These are phyloP conservation scores for Lycodopsis pacificus DNA, from an alignment of 2,797 vertebrate species.

Conservation along the genomic window DNA sequence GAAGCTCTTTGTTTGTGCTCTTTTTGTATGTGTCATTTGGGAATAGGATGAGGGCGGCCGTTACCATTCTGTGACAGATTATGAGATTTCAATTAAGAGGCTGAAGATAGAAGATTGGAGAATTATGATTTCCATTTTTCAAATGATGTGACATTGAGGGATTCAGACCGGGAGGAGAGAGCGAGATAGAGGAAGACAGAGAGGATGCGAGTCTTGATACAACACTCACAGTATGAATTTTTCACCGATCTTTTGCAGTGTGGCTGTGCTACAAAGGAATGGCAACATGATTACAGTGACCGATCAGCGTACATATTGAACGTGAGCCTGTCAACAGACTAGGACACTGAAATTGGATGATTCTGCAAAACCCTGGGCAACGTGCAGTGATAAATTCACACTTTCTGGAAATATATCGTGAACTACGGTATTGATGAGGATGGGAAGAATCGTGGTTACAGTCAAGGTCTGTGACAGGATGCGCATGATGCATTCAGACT, in stretches of 20 bases:
- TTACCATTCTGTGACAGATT: conserved; percentile 70
- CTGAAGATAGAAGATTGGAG: conserved; percentile 72
- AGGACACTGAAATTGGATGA: not conserved
- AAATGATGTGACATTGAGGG: conserved; percentile 44
- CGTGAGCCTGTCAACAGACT: not conserved
- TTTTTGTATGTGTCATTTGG: conserved; percentile 64
- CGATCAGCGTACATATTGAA: too few relatives aligned
- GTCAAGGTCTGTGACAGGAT: not conserved
- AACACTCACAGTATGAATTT: not conserved
- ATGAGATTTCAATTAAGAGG: conserved; percentile 81
- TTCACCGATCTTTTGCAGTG: not conserved
- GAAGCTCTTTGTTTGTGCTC: conserved; percentile 78
- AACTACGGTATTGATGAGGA: not conserved
- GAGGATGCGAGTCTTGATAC: not conserved
- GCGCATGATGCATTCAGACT: not conserved
- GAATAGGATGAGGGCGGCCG: conserved; percentile 50
- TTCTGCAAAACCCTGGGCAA: not conserved
- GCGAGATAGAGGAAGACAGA: not conserved
- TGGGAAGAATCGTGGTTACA: not conserved
- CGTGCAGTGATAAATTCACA: not conserved
- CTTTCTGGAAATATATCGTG: not conserved
- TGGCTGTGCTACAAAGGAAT: not conserved
- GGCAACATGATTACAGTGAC: not conserved
- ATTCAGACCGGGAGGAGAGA: conserved; percentile 27
- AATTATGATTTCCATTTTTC: conserved; percentile 63